Percentiles rank a stretch among this genome's conserved stretches.
These are phyloP conservation scores for Cercopithecus diana DNA, from an alignment of 2,797 vertebrate genomes.

Conservation along the genomic window DNA sequence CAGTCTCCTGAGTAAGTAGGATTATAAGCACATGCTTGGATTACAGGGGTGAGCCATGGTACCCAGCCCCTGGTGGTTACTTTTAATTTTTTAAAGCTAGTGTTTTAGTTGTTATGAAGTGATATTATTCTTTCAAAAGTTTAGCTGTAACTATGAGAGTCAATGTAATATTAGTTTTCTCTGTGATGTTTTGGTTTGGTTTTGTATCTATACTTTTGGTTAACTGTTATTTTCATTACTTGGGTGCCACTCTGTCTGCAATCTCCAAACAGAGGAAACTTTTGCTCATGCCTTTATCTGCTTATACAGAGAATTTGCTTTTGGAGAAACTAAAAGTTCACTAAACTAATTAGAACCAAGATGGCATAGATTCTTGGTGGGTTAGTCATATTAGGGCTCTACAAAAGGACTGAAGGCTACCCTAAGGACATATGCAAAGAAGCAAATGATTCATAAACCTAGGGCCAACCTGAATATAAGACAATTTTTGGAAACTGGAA, in stretches of 20 bases:
- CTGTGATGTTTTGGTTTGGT: not conserved
- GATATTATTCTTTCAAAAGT: not conserved
- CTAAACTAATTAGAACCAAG: not conserved
- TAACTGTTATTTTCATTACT: slow-evolving; percentile 3
- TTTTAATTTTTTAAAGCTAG: not conserved
- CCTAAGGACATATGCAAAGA: not conserved
- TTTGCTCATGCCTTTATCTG: not conserved
- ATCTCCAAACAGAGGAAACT: not conserved
- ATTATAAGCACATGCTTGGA: not conserved
- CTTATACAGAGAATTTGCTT: not conserved
- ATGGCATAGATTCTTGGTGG: not conserved
- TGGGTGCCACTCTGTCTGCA: not conserved
- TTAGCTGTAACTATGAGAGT: not conserved
- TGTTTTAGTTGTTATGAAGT: not conserved
- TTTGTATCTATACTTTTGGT: not conserved
- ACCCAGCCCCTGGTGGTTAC: not conserved
- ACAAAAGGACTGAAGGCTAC: not conserved
- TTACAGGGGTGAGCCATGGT: not conserved
- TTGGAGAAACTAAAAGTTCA: not conserved
- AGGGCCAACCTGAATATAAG: not conserved
- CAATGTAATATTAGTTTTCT: not conserved
- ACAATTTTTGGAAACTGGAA: not conserved
- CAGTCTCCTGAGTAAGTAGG: not conserved
- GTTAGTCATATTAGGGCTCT: not conserved
- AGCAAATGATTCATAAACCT: not conserved